Percentiles rank a stretch among this genome's conserved stretches.
phyloP scores from a whole-genome alignment of 1,140 invertebrate species.

The Cryptotermes secundus region DNA sequence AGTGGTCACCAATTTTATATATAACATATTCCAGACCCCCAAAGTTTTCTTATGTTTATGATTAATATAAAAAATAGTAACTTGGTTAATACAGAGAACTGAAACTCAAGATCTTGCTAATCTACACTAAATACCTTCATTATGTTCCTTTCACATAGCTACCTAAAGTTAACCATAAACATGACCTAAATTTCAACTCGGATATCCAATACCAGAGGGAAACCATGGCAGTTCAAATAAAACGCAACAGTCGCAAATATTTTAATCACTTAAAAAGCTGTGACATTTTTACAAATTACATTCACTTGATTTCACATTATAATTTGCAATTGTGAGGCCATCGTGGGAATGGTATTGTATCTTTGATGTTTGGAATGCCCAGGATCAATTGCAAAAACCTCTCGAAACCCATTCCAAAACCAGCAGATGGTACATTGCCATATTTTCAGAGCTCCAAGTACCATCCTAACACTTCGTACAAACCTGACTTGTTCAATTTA shows the following conservation, averaged over 20 bases:
- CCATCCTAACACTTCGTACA: conserved; percentile 66
- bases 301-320: conserved; percentile 51
- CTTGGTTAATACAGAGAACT: neutral
- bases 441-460: conserved; percentile 89
- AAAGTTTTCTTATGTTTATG: neutral
- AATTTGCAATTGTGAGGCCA: conserved; percentile 86
- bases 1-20: neutral
- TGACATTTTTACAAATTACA: neutral
- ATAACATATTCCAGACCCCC: neutral
- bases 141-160: no score
- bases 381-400: conserved; percentile 82
- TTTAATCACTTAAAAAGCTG: conserved; percentile 4
- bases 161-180: neutral
- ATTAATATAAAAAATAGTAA: neutral
- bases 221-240: neutral
- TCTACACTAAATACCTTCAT: no score
- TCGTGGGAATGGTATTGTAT: conserved; percentile 92
- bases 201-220: neutral
- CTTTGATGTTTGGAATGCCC: conserved; percentile 84
- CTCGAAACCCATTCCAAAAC: conserved; percentile 96
- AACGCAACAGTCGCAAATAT: neutral
- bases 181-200: neutral
- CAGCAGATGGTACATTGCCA: conserved; percentile 85
- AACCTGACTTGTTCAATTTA: conserved; percentile 43
- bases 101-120: no score